Evolutionary conservation across 2,113 vertebrate species (phyloP).

Genomic region (Neopipo cinnamomea): DNA sequence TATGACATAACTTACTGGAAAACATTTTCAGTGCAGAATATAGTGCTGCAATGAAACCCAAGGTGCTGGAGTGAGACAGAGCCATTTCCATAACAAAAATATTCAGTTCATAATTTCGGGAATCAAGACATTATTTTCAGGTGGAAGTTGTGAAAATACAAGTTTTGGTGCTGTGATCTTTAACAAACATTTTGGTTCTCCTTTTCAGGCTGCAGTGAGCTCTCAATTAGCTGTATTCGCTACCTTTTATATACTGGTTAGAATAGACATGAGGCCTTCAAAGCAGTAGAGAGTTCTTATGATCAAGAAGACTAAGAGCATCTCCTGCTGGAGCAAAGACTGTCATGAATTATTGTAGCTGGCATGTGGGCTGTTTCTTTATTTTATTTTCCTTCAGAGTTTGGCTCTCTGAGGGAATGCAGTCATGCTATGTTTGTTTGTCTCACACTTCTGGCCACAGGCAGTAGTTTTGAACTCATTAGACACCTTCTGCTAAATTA

Average conservation of each 20-base stretch:
- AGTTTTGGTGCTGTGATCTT: neutral
- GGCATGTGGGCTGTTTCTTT: neutral
- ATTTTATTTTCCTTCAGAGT: neutral
- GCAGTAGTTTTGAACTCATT: neutral
- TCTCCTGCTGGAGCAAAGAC: neutral
- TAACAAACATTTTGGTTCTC: neutral
- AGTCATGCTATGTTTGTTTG: neutral
- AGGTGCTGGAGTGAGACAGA: neutral
- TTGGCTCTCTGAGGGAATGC: neutral
- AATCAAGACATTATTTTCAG: neutral
- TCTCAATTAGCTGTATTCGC: neutral
- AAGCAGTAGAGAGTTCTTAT: neutral
- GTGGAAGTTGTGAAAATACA: neutral
- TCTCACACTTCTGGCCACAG: neutral
- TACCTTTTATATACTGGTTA: neutral
- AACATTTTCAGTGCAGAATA: neutral
- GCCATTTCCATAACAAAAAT: neutral
- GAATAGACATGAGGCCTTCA: neutral
- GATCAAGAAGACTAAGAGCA: neutral
- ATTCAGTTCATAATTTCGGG: neutral
- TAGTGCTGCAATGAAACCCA: neutral
- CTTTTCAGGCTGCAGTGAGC: neutral
- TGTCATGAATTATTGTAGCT: neutral
- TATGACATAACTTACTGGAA: neutral
- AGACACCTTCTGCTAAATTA: neutral